A percentile compares a stretch with the other conserved stretches of the same genome.
Evolutionary conservation across 1,140 invertebrate species (phyloP).

Genomic region (Lasioglossum baleicum): DNA sequence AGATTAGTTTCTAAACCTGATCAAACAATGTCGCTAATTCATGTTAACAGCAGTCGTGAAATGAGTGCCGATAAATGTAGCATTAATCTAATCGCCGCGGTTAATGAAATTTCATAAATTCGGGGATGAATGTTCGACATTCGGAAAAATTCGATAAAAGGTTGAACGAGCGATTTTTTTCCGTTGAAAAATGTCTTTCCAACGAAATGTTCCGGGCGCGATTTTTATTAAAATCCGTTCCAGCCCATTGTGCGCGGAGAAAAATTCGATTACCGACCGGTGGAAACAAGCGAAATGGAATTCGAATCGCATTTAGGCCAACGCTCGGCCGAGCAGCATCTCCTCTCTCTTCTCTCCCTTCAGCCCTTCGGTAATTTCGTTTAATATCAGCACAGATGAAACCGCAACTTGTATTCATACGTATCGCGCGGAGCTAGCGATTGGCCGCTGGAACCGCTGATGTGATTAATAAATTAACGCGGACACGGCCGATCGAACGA

Average conservation of each 20-base stretch:
- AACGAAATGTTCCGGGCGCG: constrained; percentile 7
- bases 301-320: constrained; percentile 7
- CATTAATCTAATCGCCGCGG: too few species aligned
- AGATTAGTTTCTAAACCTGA: too few species aligned
- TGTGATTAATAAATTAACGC: constrained; percentile 64
- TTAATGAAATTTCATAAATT: too few species aligned
- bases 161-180: neutral
- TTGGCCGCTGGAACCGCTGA: constrained; percentile 35
- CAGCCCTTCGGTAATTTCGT: constrained; percentile 28
- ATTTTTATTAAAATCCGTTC: constrained; percentile 42
- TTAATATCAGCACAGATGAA: constrained; percentile 43
- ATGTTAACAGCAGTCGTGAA: too few species aligned
- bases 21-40: too few species aligned
- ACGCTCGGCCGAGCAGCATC: neutral
- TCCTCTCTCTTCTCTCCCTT: neutral
- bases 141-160: neutral
- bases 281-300: constrained; percentile 41
- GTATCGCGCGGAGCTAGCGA: constrained; percentile 24
- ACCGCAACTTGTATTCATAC: constrained; percentile 41
- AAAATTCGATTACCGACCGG: constrained; percentile 47
- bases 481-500: neutral
- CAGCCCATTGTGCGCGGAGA: constrained; percentile 31
- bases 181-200: neutral
- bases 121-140: neutral
- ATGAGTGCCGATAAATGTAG: too few species aligned